Conservation (phyloP, 2,888 invertebrate species). For the Mycalesis mineus region DNA sequence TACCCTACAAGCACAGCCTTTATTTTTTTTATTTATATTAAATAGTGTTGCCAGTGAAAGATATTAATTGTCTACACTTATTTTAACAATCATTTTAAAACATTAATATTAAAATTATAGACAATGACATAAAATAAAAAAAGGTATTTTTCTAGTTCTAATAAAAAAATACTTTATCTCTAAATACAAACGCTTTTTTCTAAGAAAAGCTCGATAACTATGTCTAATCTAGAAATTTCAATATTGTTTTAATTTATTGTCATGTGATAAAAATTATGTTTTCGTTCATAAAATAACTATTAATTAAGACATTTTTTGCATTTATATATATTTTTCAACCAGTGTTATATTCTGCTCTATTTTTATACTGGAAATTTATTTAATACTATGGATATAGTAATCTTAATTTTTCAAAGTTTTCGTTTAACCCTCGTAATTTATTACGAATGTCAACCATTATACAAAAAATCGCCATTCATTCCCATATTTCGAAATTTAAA, state of each 20-base stretch:
- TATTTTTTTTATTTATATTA: conserved; percentile 38
- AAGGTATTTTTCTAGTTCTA: background rate
- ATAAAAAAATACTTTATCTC: background rate
- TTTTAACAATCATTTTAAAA: background rate
- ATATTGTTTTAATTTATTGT: background rate
- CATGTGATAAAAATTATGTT: background rate
- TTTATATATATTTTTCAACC: no score
- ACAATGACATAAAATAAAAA: background rate
- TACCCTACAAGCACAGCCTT: conserved; percentile 58
- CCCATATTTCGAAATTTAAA: background rate
- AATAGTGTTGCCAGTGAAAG: conserved; percentile 23
- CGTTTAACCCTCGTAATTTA: background rate
- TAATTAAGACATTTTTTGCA: no score
- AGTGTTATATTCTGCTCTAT: background rate
- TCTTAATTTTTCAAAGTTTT: background rate
- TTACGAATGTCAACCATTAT: no score
- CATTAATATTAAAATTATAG: no score
- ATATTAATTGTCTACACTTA: background rate
- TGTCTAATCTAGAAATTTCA: background rate
- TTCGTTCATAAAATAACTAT: no score
- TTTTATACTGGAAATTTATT: background rate
- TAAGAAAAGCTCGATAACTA: background rate
- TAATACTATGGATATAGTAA: background rate
- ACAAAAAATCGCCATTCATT: background rate
- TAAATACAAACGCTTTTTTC: background rate